Evolutionary conservation across 2,797 vertebrate genomes (phyloP), one percentile per base, ranked within the genome.

Genomic region (Knipowitschia caucasica): DNA sequence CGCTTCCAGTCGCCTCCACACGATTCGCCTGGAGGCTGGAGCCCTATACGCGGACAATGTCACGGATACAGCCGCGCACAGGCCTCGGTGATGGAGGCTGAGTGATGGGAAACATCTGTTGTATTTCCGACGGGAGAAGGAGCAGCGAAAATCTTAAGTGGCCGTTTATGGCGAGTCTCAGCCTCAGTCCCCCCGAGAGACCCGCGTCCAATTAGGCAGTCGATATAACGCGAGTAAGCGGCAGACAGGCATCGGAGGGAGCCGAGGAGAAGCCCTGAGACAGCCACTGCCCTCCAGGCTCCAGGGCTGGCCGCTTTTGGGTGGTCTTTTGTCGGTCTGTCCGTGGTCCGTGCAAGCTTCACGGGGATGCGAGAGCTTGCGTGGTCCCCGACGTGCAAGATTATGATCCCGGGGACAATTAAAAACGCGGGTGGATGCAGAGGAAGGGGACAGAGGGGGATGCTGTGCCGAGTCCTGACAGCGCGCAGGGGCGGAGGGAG

Each of bases 201-300:
- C 84, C 86, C 88, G 80, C 79, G 78, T 83, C 84, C 87, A 89
- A 89, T 90, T 89, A 90, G 88, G 85, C 85, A 89, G 88, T 90
- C 88, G 86, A 88, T 89, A 88, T 86, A 88, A 89, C 86, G 85
- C 86, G 81, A 81, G 81, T 73, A 81, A 81, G 82, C 81, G 82
- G n/a, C n/a, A n/a, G n/a, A n/a, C n/a, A n/a, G n/a, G n/a, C n/a
- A n/a, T n/a, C n/a, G n/a, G 84, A n/a, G 42, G 10, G 74, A 81
- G 82, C 81, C 82, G 77, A 83, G 85, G n/a, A 38, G 17, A 15
- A 38, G 35, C 35, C 36, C 31, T 4, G 78, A 78, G 75, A n/a
- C 82, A 81, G 72, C 72, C 75, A 73, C 77, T 47, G 78, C 83
- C 71, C 85, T 82, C 69, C 27, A 42, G 12, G 4, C 20, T 21